Base-by-base conservation (phyloP, 2,113 vertebrate species). In the Mastomys natalensis region DNA sequence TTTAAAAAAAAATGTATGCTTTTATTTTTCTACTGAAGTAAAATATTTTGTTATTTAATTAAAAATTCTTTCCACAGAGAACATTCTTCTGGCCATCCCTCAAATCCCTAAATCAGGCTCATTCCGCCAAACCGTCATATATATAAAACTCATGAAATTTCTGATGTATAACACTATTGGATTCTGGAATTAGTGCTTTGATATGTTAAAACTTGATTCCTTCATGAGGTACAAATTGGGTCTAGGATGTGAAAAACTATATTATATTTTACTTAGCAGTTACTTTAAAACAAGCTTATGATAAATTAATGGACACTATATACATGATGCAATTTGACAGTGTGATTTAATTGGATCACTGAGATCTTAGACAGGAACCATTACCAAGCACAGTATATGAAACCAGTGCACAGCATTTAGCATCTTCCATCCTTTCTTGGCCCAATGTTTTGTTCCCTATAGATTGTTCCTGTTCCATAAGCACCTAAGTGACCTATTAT, bases 1-100 rank as follows among this genome's bases (percentile, higher is more conserved):
- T 95, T 68, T 68, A 34, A 93, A 70, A 91, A 89, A 76, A 76
- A 86, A 2, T 60, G 53, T 74, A 21, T 93, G 7, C 66, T n/a
- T 72, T 4, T 40, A 82, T 93, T 93, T 95, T 93, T 87, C 82
- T 1, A 48, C 1, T 26, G 3, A 82, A 53, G 13, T 91, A 91
- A 89, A 89, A 82, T 82, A 60, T 86, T 92, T 85, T 5, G 0
- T 66, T 87, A 86, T 81, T 76, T 60, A 51, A 7, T 43, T 90
- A 29, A n/a, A 60, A 16, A 5, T 29, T 55, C 45, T 96, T 96
- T 86, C 7, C 7, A 76, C 55, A 96, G 82, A 37, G 78, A 5
- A 37, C 29, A 58, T 40, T 90, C 17, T 26, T 55, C 34, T 90
- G 72, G 15, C 1, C 8, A 95, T 76, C 7, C 5, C 15, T 92